Evolutionary conservation across 2,797 vertebrate genomes (phyloP).

Genomic region (Vireo griseus): DNA sequence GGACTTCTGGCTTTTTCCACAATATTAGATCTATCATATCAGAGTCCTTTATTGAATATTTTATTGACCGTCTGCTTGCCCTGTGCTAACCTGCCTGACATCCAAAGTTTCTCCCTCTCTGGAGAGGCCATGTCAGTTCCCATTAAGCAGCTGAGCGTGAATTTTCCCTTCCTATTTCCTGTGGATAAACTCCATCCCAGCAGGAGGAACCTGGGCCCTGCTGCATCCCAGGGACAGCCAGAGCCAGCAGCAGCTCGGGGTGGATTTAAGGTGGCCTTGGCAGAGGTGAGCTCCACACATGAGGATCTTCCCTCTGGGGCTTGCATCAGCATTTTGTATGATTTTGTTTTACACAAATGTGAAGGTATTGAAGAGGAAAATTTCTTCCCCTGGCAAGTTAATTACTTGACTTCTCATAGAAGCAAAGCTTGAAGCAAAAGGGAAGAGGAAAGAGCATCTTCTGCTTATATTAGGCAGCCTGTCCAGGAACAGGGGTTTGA

Average conservation of each 20-base stretch:
- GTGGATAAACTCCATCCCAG: slow-evolving; percentile 82
- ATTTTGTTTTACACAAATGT: background rate
- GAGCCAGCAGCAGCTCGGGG: background rate
- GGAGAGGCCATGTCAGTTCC: slow-evolving; percentile 82
- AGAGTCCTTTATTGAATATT: slow-evolving; percentile 90
- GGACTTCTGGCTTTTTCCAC: slow-evolving; percentile 52
- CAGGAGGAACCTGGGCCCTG: slow-evolving; percentile 62
- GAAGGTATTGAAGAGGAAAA: slow-evolving; percentile 21
- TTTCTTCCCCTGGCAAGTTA: slow-evolving; percentile 24
- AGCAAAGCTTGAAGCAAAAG: slow-evolving; percentile 19
- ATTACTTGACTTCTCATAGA: slow-evolving; percentile 29
- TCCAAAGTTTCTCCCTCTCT: slow-evolving; percentile 84
- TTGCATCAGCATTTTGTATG: background rate
- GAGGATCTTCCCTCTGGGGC: background rate
- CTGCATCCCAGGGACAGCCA: background rate
- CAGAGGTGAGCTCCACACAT: background rate
- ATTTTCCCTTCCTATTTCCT: slow-evolving; percentile 84
- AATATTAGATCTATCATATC: slow-evolving; percentile 87
- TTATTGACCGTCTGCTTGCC: slow-evolving; percentile 89
- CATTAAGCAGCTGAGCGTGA: slow-evolving; percentile 82
- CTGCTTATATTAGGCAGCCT: background rate
- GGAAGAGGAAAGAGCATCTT: background rate
- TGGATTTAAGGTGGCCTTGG: slow-evolving; percentile 14
- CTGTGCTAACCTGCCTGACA: slow-evolving; percentile 86
- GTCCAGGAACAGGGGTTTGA: background rate